Percentiles rank a stretch among this genome's conserved stretches.
Evolutionary conservation across 2,113 vertebrate species (phyloP).

Genomic region (Apteryx owenii): DNA sequence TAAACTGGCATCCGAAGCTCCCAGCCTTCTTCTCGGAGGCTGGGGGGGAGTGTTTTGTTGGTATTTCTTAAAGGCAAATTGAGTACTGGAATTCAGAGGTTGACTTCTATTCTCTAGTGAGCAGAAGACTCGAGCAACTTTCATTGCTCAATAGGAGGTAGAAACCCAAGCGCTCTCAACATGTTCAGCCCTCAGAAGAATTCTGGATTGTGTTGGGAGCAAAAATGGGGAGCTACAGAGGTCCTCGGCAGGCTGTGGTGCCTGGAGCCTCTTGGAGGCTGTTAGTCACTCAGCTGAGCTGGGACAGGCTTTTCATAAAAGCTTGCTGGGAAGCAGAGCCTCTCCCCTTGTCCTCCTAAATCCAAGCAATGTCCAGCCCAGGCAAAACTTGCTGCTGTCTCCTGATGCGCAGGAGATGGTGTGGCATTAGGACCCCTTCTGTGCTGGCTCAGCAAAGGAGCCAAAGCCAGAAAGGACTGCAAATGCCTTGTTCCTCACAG

Average conservation of each 20-base stretch:
- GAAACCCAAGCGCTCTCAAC: neutral
- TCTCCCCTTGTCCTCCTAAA: neutral
- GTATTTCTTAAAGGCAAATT: neutral
- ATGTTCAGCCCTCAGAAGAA: neutral
- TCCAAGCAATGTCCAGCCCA: neutral
- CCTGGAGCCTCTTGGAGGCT: neutral
- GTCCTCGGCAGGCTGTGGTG: neutral
- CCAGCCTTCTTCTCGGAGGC: neutral
- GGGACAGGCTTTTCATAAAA: neutral
- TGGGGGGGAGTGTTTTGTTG: neutral
- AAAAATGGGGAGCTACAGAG: neutral
- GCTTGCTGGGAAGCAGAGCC: neutral
- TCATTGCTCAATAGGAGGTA: neutral
- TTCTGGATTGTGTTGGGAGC: neutral
- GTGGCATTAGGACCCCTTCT: neutral
- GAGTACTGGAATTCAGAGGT: neutral
- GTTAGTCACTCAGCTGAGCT: neutral
- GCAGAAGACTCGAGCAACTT: neutral
- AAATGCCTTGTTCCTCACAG: neutral
- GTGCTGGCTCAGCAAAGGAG: neutral
- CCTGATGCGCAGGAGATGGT: neutral
- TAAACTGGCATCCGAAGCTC: neutral
- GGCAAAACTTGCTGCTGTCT: neutral
- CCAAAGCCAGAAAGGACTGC: neutral
- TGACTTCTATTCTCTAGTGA: neutral